Conservation (phyloP, 2,113 vertebrate species). For the Tinamus guttatus region DNA sequence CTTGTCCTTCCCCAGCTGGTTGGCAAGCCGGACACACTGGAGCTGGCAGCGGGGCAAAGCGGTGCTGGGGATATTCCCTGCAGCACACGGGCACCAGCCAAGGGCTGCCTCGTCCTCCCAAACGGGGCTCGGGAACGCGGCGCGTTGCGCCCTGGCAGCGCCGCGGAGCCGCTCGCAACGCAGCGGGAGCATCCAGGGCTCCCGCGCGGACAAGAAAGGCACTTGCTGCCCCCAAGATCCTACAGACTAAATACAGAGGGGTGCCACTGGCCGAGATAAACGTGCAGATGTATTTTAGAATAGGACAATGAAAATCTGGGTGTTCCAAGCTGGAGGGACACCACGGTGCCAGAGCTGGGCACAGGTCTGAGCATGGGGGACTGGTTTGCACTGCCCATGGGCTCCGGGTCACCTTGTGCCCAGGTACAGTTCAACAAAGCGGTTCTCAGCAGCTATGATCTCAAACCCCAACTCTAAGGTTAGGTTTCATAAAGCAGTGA, state of each 20-base stretch:
- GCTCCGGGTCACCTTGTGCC: background rate
- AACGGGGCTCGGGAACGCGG: too few species aligned
- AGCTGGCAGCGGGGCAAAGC: background rate
- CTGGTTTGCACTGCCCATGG: background rate
- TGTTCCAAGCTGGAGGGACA: background rate
- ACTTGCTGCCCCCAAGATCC: background rate
- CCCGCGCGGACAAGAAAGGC: background rate
- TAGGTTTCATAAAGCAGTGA: background rate
- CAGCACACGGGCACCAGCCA: background rate
- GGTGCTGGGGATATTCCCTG: background rate
- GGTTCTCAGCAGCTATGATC: background rate
- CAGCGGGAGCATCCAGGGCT: too few species aligned
- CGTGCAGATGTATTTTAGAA: fast-evolving
- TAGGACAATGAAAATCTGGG: background rate
- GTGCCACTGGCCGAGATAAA: background rate
- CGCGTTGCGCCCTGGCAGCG: too few species aligned
- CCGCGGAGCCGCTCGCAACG: too few species aligned
- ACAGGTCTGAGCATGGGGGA: fast-evolving
- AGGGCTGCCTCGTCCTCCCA: background rate
- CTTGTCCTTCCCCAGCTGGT: conserved; percentile 9
- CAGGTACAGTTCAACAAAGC: background rate
- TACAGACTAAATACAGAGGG: background rate
- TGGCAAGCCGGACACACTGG: background rate
- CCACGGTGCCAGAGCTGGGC: background rate
- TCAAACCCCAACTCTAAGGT: background rate